phyloP scores from a whole-genome alignment of 1,140 invertebrate genomes.

The Nebria ingens region DNA sequence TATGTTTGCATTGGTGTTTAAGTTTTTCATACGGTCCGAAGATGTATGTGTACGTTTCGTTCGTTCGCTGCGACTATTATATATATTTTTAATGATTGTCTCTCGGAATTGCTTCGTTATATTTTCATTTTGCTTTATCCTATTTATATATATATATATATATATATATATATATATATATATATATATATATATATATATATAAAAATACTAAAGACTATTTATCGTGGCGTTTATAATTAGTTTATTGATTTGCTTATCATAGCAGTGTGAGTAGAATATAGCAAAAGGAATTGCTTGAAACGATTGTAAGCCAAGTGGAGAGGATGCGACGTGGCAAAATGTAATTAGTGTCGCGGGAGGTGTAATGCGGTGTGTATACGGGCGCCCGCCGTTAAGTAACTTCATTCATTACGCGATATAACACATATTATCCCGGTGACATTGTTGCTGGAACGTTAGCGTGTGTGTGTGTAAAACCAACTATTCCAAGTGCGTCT shows the following conservation, averaged over 20 bases:
- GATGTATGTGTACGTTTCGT: background rate
- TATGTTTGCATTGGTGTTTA: slow-evolving; percentile 16
- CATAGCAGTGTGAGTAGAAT: too few relatives aligned
- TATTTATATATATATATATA: background rate
- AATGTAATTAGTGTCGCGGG: slow-evolving; percentile 6
- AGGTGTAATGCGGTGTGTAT: background rate
- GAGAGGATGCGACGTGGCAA: background rate
- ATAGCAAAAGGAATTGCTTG: too few relatives aligned
- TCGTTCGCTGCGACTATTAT: too few relatives aligned
- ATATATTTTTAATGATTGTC: background rate
- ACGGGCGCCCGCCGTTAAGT: slow-evolving; percentile 5
- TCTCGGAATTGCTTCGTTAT: background rate
- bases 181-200: too few relatives aligned
- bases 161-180: background rate
- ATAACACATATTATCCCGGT: slow-evolving; percentile 2
- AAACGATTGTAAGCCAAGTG: too few relatives aligned
- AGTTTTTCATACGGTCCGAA: background rate
- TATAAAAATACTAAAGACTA: too few relatives aligned
- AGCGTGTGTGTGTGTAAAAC: background rate
- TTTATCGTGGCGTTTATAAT: too few relatives aligned
- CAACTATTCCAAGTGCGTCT: slow-evolving; percentile 8
- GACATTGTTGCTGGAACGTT: background rate
- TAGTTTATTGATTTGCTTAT: too few relatives aligned
- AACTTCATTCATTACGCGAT: slow-evolving; percentile 8
- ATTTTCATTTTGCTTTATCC: background rate